A percentile compares a stretch with the other conserved stretches of the same genome.
Conservation (phyloP, 2,797 vertebrate genomes). For the Hippopotamyrus pictus region DNA sequence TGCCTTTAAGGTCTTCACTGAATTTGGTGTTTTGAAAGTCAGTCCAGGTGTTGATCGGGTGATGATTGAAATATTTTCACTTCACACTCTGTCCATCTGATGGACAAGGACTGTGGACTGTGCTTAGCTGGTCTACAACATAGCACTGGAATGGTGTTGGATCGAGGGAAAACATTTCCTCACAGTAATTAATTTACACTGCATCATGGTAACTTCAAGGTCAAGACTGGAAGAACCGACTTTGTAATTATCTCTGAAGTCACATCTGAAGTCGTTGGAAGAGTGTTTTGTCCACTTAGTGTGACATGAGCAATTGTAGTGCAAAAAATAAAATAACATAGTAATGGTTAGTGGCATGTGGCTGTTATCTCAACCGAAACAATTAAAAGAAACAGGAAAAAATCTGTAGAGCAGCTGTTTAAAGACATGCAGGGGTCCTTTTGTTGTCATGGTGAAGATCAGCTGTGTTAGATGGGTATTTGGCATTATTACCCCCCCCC, state of each 20-base stretch:
- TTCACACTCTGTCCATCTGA: background rate
- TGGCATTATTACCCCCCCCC: background rate
- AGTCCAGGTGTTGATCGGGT: background rate
- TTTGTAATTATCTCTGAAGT: background rate
- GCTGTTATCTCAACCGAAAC: background rate
- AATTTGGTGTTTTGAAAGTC: background rate
- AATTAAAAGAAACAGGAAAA: background rate
- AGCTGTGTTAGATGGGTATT: background rate
- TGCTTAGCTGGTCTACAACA: background rate
- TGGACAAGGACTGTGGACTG: background rate
- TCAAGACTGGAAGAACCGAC: background rate
- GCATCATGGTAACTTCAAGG: background rate
- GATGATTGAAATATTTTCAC: background rate
- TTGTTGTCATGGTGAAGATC: background rate
- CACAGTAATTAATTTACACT: background rate
- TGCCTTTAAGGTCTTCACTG: background rate
- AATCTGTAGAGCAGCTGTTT: background rate
- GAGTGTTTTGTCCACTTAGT: background rate
- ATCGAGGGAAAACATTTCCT: background rate
- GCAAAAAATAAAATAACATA: background rate
- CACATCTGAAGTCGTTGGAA: background rate
- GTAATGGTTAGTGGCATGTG: background rate
- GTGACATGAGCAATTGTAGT: background rate
- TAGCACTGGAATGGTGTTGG: background rate
- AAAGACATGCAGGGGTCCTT: background rate